Conservation (phyloP, 35 echinoderm and acorn worm species). For the Nesometra sesokonis region DNA sequence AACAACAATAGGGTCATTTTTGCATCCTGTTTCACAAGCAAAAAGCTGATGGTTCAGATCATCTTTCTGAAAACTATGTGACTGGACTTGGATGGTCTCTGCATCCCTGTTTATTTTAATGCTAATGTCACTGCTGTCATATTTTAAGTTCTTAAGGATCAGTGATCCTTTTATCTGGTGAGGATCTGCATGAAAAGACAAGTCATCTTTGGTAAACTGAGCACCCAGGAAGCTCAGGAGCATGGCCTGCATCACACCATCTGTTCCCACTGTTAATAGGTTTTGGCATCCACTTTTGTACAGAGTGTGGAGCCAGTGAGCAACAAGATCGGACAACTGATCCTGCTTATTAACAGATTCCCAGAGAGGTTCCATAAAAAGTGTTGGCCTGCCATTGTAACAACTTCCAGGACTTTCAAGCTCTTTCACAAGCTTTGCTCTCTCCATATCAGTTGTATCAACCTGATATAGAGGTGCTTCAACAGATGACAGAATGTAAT, state of each 20-base stretch:
- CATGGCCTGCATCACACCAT: constrained; percentile 75
- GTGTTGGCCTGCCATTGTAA: constrained; percentile 84
- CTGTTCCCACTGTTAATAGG: constrained; percentile 48
- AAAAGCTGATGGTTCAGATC: constrained; percentile 30
- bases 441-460: constrained; percentile 32
- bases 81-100: constrained; percentile 45
- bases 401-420: constrained; percentile 73
- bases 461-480: constrained; percentile 60
- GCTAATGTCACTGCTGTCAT: constrained; percentile 56
- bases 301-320: constrained; percentile 78
- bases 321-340: constrained; percentile 58
- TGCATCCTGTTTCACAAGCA: constrained; percentile 74
- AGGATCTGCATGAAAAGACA: constrained; percentile 91
- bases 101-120: constrained; percentile 28
- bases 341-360: constrained; percentile 17
- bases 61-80: constrained; percentile 26
- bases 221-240: constrained; percentile 77
- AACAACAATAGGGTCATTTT: constrained; percentile 34
- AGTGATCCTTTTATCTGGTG: constrained; percentile 48
- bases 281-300: constrained; percentile 82
- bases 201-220: constrained; percentile 77
- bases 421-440: constrained; percentile 53
- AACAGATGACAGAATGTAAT: constrained; percentile 69
- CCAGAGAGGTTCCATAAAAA: constrained; percentile 50
- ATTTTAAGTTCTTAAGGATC: constrained; percentile 59